A percentile compares a stretch with the other conserved stretches of the same genome.
phyloP scores from a whole-genome alignment of 1,140 invertebrate genomes.

The Sitodiplosis mosellana region DNA sequence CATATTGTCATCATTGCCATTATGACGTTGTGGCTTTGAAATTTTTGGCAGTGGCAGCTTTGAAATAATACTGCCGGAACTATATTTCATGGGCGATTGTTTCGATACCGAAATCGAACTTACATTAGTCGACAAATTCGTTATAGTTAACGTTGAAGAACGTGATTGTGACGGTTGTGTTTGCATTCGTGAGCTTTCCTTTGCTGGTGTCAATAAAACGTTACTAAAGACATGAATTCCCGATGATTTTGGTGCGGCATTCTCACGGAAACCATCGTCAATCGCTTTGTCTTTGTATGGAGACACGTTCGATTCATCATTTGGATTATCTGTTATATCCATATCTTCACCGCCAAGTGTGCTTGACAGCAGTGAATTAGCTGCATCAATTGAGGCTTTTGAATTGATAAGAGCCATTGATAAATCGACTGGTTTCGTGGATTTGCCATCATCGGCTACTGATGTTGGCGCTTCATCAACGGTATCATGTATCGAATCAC shows the following conservation, averaged over 20 bases:
- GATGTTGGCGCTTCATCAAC: not conserved
- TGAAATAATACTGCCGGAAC: conserved; percentile 16
- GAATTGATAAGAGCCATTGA: conserved; percentile 24
- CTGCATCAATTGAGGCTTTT: conserved; percentile 10
- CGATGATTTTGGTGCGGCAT: not conserved
- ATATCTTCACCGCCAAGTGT: not conserved
- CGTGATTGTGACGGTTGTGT: not conserved
- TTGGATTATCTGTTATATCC: not conserved
- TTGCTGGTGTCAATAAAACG: not conserved
- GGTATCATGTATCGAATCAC: not conserved
- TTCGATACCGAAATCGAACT: conserved; percentile 15
- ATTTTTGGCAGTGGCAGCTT: conserved; percentile 17
- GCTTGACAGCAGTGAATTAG: not conserved
- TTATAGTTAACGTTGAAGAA: too few species aligned
- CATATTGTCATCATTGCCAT: conserved; percentile 22
- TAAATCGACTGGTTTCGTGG: conserved; percentile 19
- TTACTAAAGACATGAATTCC: not conserved
- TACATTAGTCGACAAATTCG: not conserved
- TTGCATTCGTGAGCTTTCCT: not conserved
- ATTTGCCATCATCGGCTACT: conserved; percentile 1
- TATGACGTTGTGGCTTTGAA: conserved; percentile 16
- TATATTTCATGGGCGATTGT: conserved; percentile 13
- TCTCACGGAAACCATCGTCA: not conserved
- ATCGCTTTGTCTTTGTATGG: not conserved
- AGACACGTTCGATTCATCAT: not conserved